phyloP scores from a whole-genome alignment of 2,113 vertebrate genomes.

The Microcebus ravelobensis region DNA sequence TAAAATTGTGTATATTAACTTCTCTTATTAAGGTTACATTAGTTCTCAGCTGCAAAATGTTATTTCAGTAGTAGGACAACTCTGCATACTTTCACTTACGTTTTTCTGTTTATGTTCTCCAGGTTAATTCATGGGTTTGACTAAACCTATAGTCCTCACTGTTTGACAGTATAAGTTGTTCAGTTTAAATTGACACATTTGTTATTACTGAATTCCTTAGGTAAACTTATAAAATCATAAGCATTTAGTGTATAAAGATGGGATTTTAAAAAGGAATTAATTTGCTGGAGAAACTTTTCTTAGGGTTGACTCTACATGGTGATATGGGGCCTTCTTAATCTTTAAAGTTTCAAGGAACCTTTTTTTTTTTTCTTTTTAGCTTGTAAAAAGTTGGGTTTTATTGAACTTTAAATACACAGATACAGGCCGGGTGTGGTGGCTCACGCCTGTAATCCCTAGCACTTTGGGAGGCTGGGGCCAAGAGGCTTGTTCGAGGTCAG shows the following conservation, averaged over 20 bases:
- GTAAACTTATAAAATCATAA: neutral
- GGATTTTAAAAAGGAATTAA: neutral
- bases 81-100: no score
- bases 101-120: no score
- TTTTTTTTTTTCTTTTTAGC: neutral
- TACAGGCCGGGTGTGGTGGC: no score
- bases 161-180: no score
- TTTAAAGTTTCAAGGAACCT: no score
- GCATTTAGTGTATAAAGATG: neutral
- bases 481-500: no score
- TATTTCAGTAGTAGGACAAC: neutral
- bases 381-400: neutral
- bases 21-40: neutral
- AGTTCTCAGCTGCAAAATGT: neutral
- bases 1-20: neutral
- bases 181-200: no score
- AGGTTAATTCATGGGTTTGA: no score
- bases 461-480: no score
- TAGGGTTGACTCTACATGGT: neutral
- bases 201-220: neutral
- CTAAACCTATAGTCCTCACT: no score
- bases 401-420: neutral
- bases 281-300: neutral
- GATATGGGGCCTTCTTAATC: no score
- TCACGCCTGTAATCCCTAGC: no score